These are phyloP conservation scores for Echinometra lucunter DNA, from an alignment of 53 echinoderm and acorn worm genomes.

Conservation along the genomic window DNA sequence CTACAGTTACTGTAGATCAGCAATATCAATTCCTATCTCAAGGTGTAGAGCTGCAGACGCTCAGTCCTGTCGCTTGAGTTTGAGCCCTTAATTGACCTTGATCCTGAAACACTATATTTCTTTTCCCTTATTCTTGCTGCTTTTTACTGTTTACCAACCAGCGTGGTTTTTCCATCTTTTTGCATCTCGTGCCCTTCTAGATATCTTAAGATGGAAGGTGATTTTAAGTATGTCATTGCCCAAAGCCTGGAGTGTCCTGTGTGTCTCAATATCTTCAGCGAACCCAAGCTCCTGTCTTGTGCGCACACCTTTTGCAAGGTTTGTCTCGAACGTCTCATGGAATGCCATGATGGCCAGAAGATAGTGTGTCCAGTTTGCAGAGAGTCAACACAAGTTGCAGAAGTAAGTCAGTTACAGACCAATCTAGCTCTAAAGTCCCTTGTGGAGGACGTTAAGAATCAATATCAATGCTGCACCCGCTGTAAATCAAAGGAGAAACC, in stretches of 20 bases:
- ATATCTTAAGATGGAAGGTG: neutral
- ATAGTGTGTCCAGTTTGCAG: neutral
- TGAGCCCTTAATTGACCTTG: no score
- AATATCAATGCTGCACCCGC: neutral
- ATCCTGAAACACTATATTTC: no score
- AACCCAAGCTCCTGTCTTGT: neutral
- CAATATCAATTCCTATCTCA: no score
- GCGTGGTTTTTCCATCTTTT: no score
- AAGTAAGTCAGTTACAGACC: neutral
- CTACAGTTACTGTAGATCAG: no score
- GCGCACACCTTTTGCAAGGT: neutral
- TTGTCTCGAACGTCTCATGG: neutral
- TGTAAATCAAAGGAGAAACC: neutral
- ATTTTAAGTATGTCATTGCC: neutral
- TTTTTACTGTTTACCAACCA: no score
- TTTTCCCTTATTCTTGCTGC: no score
- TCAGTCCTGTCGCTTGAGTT: no score
- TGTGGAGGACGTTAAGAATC: neutral
- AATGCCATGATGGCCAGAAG: slow-evolving; percentile 3
- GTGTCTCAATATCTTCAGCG: neutral
- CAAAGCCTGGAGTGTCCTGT: slow-evolving; percentile 13
- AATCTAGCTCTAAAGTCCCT: neutral
- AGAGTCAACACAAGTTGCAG: neutral
- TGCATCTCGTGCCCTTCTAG: no score
- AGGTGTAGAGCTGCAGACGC: no score